Evolutionary conservation across 2,797 vertebrate genomes (phyloP).

Genomic region (Sebastes vulpes): DNA sequence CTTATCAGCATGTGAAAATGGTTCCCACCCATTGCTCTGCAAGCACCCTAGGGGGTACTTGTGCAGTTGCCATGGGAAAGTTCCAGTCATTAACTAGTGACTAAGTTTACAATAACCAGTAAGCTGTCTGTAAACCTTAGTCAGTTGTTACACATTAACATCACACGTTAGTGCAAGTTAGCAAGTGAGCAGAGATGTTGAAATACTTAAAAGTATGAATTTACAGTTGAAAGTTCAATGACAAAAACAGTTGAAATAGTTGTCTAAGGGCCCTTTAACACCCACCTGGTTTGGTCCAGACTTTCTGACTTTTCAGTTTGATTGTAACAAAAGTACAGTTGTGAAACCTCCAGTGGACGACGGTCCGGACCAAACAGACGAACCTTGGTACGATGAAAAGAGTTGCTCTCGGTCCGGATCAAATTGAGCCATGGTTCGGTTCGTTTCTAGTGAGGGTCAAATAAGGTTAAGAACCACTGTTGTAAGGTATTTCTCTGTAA

Average conservation of each 20-base stretch:
- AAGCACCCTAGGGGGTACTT: not conserved
- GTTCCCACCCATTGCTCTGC: not conserved
- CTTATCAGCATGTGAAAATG: slow-evolving; percentile 6
- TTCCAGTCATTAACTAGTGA: not conserved
- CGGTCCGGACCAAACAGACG: not conserved
- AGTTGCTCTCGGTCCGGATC: not conserved
- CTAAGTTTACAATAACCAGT: not conserved
- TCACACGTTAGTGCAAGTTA: not conserved
- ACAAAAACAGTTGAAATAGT: too few relatives aligned
- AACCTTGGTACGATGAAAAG: not conserved
- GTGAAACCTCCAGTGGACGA: not conserved
- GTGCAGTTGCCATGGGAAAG: not conserved
- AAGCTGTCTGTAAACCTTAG: not conserved
- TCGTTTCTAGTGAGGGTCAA: not conserved
- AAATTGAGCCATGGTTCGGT: not conserved
- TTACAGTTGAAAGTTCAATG: not conserved
- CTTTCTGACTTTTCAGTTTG: not conserved
- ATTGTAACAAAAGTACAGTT: not conserved
- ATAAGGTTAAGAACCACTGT: not conserved
- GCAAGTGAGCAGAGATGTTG: not conserved
- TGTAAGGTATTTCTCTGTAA: not conserved
- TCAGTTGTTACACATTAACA: not conserved
- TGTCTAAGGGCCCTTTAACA: not conserved
- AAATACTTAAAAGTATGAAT: not conserved
- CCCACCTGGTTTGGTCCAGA: not conserved